phyloP scores from a whole-genome alignment of 2,113 vertebrate species.

The Acrocephalus arundinaceus region DNA sequence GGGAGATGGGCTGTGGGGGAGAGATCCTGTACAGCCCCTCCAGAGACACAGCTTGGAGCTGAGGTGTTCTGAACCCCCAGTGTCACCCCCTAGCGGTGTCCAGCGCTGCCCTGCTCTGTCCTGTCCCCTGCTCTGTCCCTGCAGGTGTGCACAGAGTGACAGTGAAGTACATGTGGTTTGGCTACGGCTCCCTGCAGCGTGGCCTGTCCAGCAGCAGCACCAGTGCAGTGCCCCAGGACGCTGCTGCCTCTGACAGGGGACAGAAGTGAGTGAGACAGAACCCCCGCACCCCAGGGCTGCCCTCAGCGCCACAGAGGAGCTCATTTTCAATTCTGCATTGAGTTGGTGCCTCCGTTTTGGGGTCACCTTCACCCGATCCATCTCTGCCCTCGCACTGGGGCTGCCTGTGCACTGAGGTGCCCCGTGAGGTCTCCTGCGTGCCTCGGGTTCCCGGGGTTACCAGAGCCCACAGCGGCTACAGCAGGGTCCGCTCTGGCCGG shows the following conservation, averaged over 20 bases:
- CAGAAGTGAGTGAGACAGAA: slow-evolving; percentile 73
- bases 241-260: slow-evolving; percentile 60
- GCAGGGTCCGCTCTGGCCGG: neutral
- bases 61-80: neutral
- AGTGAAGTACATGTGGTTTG: slow-evolving; percentile 85
- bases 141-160: slow-evolving; percentile 79
- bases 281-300: neutral
- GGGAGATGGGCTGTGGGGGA: accelerated
- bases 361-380: neutral
- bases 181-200: slow-evolving; percentile 77
- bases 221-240: neutral
- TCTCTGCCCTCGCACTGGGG: neutral
- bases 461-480: accelerated
- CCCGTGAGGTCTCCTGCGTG: accelerated
- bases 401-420: neutral
- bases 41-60: neutral
- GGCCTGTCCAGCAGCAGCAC: slow-evolving; percentile 52
- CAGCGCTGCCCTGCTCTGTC: neutral
- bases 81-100: neutral
- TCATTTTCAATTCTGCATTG: accelerated
- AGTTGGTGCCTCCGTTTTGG: neutral
- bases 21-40: neutral
- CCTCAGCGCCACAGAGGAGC: neutral
- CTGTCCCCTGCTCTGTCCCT: neutral
- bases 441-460: accelerated